Percentiles rank a stretch among this genome's conserved stretches.
Conservation (phyloP, 2,888 invertebrate species). For the Oscheius sp. region DNA sequence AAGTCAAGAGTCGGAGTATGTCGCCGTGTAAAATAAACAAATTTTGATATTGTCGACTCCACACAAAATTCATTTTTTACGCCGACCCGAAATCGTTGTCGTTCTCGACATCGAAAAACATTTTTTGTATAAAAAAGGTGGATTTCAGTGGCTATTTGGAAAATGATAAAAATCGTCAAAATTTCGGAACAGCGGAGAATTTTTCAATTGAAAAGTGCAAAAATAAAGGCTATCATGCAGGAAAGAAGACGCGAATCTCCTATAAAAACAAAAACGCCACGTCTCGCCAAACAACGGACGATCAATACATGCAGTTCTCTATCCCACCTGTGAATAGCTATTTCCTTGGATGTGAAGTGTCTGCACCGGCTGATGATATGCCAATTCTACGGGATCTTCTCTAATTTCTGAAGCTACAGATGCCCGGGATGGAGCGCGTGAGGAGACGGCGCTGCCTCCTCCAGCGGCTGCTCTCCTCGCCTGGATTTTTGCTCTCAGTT, state of each 20-base stretch:
- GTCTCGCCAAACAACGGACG: neutral
- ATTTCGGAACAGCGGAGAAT: neutral
- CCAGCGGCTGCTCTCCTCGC: slow-evolving; percentile 23
- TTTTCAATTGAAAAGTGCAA: neutral
- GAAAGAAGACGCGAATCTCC: neutral
- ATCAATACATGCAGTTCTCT: neutral
- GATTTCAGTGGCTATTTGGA: too few species aligned
- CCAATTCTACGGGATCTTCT: slow-evolving; percentile 16
- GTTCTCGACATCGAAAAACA: too few species aligned
- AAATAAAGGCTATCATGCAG: neutral
- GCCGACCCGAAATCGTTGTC: too few species aligned
- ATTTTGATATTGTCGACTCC: too few species aligned
- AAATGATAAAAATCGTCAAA: too few species aligned
- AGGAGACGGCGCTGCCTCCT: slow-evolving; percentile 3
- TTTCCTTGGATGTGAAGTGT: neutral
- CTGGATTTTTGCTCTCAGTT: slow-evolving; percentile 7
- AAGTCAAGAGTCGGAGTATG: too few species aligned
- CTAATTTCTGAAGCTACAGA: slow-evolving; percentile 18
- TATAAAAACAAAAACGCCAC: neutral
- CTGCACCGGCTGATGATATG: slow-evolving; percentile 11
- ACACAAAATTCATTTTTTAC: too few species aligned
- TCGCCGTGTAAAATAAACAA: too few species aligned
- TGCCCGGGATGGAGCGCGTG: slow-evolving; percentile 15
- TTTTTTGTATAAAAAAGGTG: too few species aligned
- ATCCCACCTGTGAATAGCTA: slow-evolving; percentile 6